These are phyloP conservation scores for Decapterus maruadsi DNA, from an alignment of 2,797 vertebrate species.

Conservation along the genomic window DNA sequence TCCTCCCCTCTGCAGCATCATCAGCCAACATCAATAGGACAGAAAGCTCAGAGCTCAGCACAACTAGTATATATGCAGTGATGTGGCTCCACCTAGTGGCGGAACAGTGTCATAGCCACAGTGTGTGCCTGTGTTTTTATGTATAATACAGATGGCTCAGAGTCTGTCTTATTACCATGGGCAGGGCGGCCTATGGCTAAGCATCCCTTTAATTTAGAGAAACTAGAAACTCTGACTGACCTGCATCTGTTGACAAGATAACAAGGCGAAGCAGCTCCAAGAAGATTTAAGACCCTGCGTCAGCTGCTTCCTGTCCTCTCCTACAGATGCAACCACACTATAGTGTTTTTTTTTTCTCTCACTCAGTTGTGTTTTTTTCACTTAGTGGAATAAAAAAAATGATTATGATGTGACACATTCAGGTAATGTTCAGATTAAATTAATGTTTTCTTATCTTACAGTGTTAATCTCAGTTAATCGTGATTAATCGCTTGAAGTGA, in stretches of 20 bases:
- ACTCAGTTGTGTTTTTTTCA: not conserved
- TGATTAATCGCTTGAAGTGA: too few species aligned
- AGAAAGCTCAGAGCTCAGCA: not conserved
- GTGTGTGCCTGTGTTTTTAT: not conserved
- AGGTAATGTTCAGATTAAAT: too few species aligned
- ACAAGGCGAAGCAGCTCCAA: not conserved
- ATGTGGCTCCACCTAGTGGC: conserved; percentile 73
- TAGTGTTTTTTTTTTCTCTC: not conserved
- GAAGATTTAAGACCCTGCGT: not conserved
- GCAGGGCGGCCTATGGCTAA: not conserved
- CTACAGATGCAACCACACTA: not conserved
- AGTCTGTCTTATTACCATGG: conserved; percentile 22
- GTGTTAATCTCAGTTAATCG: too few species aligned
- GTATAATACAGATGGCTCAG: too few species aligned
- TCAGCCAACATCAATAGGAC: conserved; percentile 66
- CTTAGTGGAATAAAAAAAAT: too few species aligned
- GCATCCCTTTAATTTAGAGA: conserved; percentile 36
- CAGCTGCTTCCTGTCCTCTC: not conserved
- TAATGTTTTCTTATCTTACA: too few species aligned
- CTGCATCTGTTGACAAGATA: conserved; percentile 14
- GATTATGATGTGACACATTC: too few species aligned
- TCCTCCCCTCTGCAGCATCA: conserved; percentile 37
- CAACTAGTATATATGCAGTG: not conserved
- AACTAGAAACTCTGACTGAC: conserved; percentile 8
- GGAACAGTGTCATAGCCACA: not conserved